phyloP scores from a whole-genome alignment of 2,113 vertebrate genomes.

The Aspiorhynchus laticeps region DNA sequence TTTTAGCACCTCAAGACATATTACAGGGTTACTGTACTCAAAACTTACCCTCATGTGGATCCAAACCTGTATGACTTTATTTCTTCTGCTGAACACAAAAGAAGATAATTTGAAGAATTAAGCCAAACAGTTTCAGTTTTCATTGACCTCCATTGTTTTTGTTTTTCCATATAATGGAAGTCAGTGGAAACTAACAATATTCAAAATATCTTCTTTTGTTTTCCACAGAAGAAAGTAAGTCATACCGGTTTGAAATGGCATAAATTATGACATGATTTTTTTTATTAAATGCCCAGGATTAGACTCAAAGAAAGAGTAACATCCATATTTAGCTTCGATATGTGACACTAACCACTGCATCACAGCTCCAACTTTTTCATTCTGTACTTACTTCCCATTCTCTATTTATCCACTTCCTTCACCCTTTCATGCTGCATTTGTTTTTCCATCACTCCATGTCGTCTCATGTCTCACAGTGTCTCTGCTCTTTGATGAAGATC shows the following conservation, averaged over 20 bases:
- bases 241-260: neutral
- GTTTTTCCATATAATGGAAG: neutral
- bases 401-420: neutral
- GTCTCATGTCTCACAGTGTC: slow-evolving; percentile 21
- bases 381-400: neutral
- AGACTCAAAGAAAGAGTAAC: neutral
- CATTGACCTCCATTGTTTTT: neutral
- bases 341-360: neutral
- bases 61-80: neutral
- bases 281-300: neutral
- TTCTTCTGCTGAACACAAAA: neutral
- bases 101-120: neutral
- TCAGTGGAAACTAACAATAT: too few species aligned
- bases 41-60: neutral
- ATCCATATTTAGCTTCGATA: neutral
- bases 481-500: slow-evolving; percentile 22
- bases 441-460: slow-evolving; percentile 15
- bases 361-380: neutral
- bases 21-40: neutral
- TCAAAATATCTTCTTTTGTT: too few species aligned
- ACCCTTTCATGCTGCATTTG: slow-evolving; percentile 16
- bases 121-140: neutral
- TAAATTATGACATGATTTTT: neutral
- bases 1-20: neutral
- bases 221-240: too few species aligned